These are phyloP conservation scores for Diadromus collaris DNA, from an alignment of 2,888 invertebrate genomes.

Conservation along the genomic window DNA sequence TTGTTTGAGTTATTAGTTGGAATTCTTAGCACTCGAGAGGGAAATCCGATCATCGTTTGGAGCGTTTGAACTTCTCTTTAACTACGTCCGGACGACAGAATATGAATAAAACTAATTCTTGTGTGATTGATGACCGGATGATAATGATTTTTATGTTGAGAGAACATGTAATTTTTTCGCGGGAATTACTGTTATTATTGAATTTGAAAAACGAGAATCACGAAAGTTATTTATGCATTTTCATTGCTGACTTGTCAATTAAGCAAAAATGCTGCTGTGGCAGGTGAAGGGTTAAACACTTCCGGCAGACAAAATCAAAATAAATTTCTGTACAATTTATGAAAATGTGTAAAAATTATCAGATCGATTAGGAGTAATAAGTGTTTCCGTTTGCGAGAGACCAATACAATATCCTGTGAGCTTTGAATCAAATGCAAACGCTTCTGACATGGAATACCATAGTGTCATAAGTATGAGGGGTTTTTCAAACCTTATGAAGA, in stretches of 20 bases:
- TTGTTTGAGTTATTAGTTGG: constrained; percentile 56
- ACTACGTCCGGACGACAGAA: neutral
- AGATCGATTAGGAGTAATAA: neutral
- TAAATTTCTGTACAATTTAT: neutral
- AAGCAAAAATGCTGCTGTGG: too few relatives aligned
- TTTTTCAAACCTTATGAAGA: too few relatives aligned
- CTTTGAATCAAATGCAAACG: neutral
- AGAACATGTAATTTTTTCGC: neutral
- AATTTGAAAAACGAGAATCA: neutral
- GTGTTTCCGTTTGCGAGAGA: neutral
- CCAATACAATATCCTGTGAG: too few relatives aligned
- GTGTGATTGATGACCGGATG: neutral
- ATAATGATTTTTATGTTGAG: neutral
- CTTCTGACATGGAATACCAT: too few relatives aligned
- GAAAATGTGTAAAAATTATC: neutral
- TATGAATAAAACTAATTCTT: neutral
- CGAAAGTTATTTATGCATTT: too few relatives aligned
- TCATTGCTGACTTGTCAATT: too few relatives aligned
- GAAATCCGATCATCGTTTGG: constrained; percentile 16
- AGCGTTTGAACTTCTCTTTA: constrained; percentile 32
- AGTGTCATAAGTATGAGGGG: too few relatives aligned
- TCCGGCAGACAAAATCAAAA: neutral
- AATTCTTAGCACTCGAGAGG: constrained; percentile 19
- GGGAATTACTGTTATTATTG: neutral
- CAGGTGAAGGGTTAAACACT: neutral